Evolutionary conservation across 1,140 invertebrate genomes (phyloP).

Genomic region (Bilobella aurantiaca): DNA sequence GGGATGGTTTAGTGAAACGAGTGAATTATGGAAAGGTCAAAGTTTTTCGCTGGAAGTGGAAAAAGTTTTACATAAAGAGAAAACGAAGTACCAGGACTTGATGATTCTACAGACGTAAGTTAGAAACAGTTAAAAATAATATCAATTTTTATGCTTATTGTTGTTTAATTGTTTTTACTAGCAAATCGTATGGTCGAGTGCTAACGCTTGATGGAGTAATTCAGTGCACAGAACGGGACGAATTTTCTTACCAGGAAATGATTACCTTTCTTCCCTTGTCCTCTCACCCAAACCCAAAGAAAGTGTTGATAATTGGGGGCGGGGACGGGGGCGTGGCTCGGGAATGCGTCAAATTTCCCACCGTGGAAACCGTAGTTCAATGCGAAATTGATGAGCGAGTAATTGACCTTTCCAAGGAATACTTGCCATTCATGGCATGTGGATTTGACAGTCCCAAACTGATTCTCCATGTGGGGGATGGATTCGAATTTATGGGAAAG

Average conservation of each 20-base stretch:
- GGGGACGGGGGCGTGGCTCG: constrained; percentile 95
- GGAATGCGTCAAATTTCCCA: constrained; percentile 86
- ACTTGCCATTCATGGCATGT: constrained; percentile 77
- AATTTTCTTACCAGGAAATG: constrained; percentile 98
- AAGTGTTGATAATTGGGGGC: constrained; percentile 76
- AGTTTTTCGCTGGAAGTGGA: constrained; percentile 80
- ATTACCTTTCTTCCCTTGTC: constrained; percentile 87
- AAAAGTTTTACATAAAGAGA: constrained; percentile 66
- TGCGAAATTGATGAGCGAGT: constrained; percentile 93
- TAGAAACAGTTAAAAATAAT: neutral
- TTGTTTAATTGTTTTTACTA: constrained; percentile 40
- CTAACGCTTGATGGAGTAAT: constrained; percentile 92
- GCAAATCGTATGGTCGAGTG: constrained; percentile 74
- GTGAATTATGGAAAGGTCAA: constrained; percentile 82
- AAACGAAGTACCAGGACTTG: constrained; percentile 82
- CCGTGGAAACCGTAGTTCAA: constrained; percentile 72
- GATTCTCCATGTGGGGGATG: constrained; percentile 76
- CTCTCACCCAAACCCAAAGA: constrained; percentile 78
- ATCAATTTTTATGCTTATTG: neutral
- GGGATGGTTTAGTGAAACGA: constrained; percentile 86
- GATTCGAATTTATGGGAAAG: constrained; percentile 85
- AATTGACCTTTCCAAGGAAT: constrained; percentile 81
- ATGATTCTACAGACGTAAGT: constrained; percentile 78
- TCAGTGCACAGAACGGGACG: constrained; percentile 91
- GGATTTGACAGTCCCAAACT: constrained; percentile 78